Evolutionary conservation across 2,888 invertebrate genomes (phyloP), one percentile per base, ranked within the genome.

Genomic region (Nymphalis urticae): DNA sequence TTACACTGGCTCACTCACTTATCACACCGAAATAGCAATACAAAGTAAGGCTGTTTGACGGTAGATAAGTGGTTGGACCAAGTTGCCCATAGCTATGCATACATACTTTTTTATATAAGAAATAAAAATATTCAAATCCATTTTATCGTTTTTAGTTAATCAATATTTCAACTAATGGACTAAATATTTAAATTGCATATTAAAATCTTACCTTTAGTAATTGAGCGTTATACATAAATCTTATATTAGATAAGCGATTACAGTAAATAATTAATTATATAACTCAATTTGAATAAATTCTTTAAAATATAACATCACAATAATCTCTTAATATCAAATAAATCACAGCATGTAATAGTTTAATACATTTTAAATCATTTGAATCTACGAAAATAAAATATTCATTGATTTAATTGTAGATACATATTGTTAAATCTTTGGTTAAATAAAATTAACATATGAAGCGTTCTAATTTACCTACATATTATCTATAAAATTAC

Each of bases 151-250:
- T 63, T 51, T 21, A 66, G 62, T 78, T 73, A 74, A 79, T 80
- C 72, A 77, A 24, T 53, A 24, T 53, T 77, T 79, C 79, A 82
- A 76, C 82, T 84, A 87, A 84, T 86, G 83, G 85, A 88, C 88
- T 87, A 87, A 51, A 64, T 36, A 68, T 59, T 70, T 75, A 77
- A 77, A 77, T 76, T 75, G 71, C 68, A 70, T 70, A 68, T 75
- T 75, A 73, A 75, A 80, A 79, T 72, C 80, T 82, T 83, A 80
- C 69, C 69, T 75, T 81, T 87, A 89, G 82, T 89, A 89, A 89
- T 89, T 89, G 90, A 89, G 90, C 89, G 79, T 83, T 80, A 85
- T 80, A 78, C 73, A 74, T 78, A 85, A 32, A 84, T 82, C 72
- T 77, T 80, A 79, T 61, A 67, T 21, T 79, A 84, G 19, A 56